A percentile compares a stretch with the other conserved stretches of the same genome.
These are phyloP conservation scores for Aurelia sp. DNA, from an alignment of 30 jellyfish, hydroid and myxozoan species.

Conservation along the genomic window DNA sequence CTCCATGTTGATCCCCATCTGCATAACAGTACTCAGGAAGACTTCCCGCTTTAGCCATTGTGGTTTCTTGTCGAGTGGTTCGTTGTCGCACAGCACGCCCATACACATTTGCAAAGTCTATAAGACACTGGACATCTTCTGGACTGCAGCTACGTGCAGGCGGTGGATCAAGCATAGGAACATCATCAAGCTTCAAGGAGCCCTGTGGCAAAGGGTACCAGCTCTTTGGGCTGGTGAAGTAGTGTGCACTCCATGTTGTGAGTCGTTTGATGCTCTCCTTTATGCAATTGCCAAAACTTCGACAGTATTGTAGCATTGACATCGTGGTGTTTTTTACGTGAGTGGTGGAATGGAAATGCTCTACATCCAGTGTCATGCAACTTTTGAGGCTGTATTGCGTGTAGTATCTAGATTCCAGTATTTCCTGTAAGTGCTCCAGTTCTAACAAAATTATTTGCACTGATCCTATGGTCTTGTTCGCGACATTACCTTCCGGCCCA, in stretches of 20 bases:
- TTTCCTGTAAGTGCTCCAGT: not conserved
- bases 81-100: no score
- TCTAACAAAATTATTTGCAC: not conserved
- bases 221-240: not conserved
- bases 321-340: constrained; percentile 1
- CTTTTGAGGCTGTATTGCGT: constrained; percentile 3
- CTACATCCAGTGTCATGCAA: constrained; percentile 26
- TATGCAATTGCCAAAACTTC: not conserved
- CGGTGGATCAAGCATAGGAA: no score
- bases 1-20: no score
- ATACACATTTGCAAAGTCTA: no score
- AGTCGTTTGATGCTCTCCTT: constrained; percentile 18
- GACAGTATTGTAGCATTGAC: constrained; percentile 28
- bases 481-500: constrained; percentile 36
- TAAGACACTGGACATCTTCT: no score
- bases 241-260: constrained; percentile 1
- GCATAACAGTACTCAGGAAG: no score
- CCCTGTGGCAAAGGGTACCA: no score
- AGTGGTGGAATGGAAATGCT: constrained; percentile 23
- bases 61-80: no score
- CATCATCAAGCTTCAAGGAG: no score
- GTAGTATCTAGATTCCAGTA: not conserved
- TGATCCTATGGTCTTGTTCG: constrained; percentile 16
- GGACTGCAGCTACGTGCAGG: no score
- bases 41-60: no score